Conservation (phyloP, 2,888 invertebrate species). For the Sabellastarte sp. region DNA sequence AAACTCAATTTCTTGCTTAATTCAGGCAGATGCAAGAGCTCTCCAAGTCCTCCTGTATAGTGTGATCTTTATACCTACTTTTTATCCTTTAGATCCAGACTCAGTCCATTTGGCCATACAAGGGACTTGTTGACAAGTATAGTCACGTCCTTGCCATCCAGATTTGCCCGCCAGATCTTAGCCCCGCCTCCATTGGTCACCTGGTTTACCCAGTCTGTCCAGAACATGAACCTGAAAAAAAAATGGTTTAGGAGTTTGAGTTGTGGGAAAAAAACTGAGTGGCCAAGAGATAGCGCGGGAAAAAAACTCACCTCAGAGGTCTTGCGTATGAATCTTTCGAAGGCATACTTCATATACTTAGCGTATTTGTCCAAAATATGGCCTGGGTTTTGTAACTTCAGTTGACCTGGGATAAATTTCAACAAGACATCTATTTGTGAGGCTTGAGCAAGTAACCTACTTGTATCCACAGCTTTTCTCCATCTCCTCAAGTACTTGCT, state of each 20-base stretch:
- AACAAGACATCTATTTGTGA: too few relatives aligned
- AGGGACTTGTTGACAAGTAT: constrained; percentile 47
- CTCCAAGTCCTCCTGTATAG: too few relatives aligned
- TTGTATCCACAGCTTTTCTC: too few relatives aligned
- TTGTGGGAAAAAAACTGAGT: neutral
- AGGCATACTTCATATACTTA: neutral
- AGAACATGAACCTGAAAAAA: constrained; percentile 73
- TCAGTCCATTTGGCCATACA: constrained; percentile 77
- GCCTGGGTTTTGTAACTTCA: too few relatives aligned
- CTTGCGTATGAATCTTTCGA: too few relatives aligned
- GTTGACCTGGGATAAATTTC: too few relatives aligned
- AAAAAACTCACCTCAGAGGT: too few relatives aligned
- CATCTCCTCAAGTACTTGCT: too few relatives aligned
- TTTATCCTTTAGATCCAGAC: constrained; percentile 65
- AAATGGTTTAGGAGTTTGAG: neutral
- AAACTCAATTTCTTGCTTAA: too few relatives aligned
- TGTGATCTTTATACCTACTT: too few relatives aligned
- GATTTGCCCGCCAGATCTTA: constrained; percentile 90
- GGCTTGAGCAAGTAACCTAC: too few relatives aligned
- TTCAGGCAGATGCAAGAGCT: too few relatives aligned
- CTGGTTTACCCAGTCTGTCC: constrained; percentile 81
- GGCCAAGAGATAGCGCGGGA: neutral
- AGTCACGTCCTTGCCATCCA: constrained; percentile 90
- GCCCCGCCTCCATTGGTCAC: constrained; percentile 65
- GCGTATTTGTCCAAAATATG: neutral